phyloP scores from a whole-genome alignment of 1,140 invertebrate species.

The Caenorhabditis remanei region DNA sequence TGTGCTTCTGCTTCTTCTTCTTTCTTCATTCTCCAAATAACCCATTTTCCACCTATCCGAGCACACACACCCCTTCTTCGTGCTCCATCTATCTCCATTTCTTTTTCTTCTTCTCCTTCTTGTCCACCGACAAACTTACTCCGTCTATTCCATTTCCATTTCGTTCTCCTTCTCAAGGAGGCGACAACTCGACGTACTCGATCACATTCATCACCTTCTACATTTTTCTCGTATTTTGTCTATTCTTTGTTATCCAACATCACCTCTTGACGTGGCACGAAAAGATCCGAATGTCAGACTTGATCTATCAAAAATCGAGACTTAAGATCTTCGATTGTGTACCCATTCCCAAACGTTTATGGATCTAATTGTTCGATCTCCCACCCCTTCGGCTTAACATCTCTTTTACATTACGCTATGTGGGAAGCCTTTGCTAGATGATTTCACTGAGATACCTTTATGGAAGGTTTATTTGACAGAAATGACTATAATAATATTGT shows the following conservation, averaged over 20 bases:
- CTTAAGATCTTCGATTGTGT: no score
- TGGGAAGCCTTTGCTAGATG: no score
- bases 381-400: no score
- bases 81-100: constrained; percentile 9
- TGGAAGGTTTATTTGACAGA: no score
- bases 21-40: constrained; percentile 47
- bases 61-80: constrained; percentile 3
- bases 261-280: not conserved
- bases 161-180: constrained; percentile 49
- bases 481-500: no score
- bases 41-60: constrained; percentile 55
- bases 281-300: not conserved
- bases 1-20: constrained; percentile 16
- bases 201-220: constrained; percentile 33
- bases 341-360: no score
- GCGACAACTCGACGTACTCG: not conserved
- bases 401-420: no score
- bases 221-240: not conserved
- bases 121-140: constrained; percentile 32
- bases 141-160: constrained; percentile 52
- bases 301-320: not conserved
- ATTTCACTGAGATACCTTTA: no score
- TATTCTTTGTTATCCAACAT: not conserved
- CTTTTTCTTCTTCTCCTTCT: not conserved
- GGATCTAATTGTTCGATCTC: no score